These are phyloP conservation scores for Dryobota labecula DNA, from an alignment of 2,888 invertebrate genomes.

Conservation along the genomic window DNA sequence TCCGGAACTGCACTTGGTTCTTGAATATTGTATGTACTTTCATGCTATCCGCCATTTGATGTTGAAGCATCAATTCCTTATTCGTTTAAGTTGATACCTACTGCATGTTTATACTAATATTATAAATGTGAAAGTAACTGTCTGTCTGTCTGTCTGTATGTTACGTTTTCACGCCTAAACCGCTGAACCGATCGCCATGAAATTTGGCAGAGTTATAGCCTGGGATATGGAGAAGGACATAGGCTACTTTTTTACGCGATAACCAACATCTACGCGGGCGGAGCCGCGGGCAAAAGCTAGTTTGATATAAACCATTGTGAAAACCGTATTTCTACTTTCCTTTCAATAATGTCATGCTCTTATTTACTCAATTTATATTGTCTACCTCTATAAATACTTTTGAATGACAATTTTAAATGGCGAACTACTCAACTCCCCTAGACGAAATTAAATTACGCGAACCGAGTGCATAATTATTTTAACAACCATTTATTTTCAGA, in stretches of 20 bases:
- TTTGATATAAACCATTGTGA: not conserved
- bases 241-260: no score
- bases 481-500: slow-evolving; percentile 16
- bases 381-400: not conserved
- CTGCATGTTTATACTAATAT: no score
- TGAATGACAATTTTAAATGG: not conserved
- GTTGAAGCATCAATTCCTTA: slow-evolving; percentile 27
- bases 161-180: no score
- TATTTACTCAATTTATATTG: not conserved
- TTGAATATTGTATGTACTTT: slow-evolving; percentile 38
- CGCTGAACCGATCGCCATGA: no score
- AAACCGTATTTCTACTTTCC: not conserved
- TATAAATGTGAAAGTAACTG: no score
- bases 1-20: slow-evolving; percentile 31
- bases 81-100: slow-evolving; percentile 35
- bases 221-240: no score
- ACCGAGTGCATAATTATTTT: slow-evolving; percentile 23
- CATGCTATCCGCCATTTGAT: slow-evolving; percentile 8
- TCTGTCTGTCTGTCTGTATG: no score
- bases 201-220: no score
- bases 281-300: no score
- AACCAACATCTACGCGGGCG: no score
- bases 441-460: slow-evolving; percentile 13
- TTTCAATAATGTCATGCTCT: not conserved
- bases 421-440: not conserved